These are phyloP conservation scores for Chloroceryle aenea DNA, from an alignment of 2,113 vertebrate species.

Conservation along the genomic window DNA sequence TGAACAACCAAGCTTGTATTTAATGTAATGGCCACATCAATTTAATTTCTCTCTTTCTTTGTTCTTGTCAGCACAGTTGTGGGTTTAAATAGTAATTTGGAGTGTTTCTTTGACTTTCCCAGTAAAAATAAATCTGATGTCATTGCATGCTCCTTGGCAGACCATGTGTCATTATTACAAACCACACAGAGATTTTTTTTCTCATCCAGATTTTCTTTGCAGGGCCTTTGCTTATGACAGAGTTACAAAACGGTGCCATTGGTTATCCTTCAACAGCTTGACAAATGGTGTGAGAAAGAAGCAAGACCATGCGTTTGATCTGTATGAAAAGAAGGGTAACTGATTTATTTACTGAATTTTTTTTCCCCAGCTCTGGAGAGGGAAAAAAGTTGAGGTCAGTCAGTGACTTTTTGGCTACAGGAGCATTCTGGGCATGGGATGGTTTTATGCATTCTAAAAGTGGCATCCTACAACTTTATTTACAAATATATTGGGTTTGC, in stretches of 20 bases:
- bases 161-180: constrained; percentile 58
- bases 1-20: constrained; percentile 56
- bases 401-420: neutral
- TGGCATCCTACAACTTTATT: neutral
- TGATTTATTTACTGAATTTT: constrained; percentile 59
- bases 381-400: neutral
- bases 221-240: constrained; percentile 87
- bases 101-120: constrained; percentile 33
- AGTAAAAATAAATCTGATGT: constrained; percentile 58
- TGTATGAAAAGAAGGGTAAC: constrained; percentile 98
- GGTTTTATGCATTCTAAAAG: neutral
- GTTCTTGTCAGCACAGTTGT: constrained; percentile 50
- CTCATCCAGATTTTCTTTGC: constrained; percentile 75
- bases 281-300: constrained; percentile 85
- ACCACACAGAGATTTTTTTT: constrained; percentile 63
- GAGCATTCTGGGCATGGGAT: neutral
- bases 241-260: constrained; percentile 87
- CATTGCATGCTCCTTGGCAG: constrained; percentile 56
- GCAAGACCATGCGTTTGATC: constrained; percentile 87
- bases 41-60: constrained; percentile 49
- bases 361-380: neutral
- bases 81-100: constrained; percentile 50
- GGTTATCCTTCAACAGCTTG: constrained; percentile 93
- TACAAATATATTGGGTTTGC: neutral
- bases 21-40: constrained; percentile 39